phyloP scores from a whole-genome alignment of 2,797 vertebrate genomes.

The Etheostoma perlongum region DNA sequence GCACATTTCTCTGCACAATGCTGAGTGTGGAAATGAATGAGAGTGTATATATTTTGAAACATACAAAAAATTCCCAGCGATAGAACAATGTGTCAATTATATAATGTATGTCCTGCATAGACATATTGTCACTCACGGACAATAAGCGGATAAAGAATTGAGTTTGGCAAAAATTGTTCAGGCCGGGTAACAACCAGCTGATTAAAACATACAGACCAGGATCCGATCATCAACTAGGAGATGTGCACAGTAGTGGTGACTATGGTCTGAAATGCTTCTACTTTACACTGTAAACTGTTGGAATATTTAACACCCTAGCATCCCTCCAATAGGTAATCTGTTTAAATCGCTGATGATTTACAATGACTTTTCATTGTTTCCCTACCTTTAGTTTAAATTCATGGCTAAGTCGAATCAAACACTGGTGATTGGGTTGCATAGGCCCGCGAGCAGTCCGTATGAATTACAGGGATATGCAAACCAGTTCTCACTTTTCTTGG shows the following conservation, averaged over 20 bases:
- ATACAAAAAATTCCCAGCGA: neutral
- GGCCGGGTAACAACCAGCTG: neutral
- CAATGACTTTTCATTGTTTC: neutral
- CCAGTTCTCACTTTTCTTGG: conserved; percentile 27
- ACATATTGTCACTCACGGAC: neutral
- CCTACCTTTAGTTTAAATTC: neutral
- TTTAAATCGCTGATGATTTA: neutral
- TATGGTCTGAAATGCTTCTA: neutral
- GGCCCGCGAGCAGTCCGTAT: conserved; percentile 8
- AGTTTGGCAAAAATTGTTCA: neutral
- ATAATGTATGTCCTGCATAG: neutral
- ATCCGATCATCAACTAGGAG: neutral
- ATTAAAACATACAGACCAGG: conserved; percentile 8
- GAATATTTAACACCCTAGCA: neutral
- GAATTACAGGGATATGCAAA: conserved; percentile 37
- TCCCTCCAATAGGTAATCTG: neutral
- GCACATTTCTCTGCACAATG: no score
- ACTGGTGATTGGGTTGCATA: conserved; percentile 11
- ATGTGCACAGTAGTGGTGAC: neutral
- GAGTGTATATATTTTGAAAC: neutral
- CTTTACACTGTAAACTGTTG: neutral
- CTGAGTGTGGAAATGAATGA: no score
- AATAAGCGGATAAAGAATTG: neutral
- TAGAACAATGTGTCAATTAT: no score
- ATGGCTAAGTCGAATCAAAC: conserved; percentile 9